A percentile compares a stretch with the other conserved stretches of the same genome.
phyloP scores from a whole-genome alignment of 2,888 invertebrate genomes.

The Trichacis sp. region DNA sequence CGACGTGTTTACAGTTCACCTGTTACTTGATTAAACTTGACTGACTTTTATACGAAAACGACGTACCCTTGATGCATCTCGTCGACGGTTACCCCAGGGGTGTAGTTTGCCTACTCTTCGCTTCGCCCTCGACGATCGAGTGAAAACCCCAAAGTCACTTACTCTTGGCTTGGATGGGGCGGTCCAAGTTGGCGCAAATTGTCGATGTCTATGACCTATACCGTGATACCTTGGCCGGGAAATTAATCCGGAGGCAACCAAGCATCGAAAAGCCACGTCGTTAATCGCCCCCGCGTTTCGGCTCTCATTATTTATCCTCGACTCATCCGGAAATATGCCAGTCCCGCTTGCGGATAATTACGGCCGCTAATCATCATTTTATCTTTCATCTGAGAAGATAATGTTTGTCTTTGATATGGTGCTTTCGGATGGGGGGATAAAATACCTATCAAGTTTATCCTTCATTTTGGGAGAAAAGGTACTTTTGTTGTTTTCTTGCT shows the following conservation, averaged over 20 bases:
- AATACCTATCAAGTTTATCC: too few relatives aligned
- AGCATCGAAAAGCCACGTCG: constrained; percentile 16
- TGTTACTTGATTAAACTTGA: constrained; percentile 63
- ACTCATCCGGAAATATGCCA: background rate
- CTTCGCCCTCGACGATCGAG: constrained; percentile 13
- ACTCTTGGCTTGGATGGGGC: too few relatives aligned
- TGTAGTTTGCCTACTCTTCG: constrained; percentile 53
- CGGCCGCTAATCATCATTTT: background rate
- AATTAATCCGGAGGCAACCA: constrained; percentile 28
- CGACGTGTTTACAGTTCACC: constrained; percentile 28
- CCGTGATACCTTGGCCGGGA: constrained; percentile 9
- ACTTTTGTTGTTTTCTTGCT: too few relatives aligned
- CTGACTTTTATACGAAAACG: constrained; percentile 52
- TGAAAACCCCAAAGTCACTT: constrained; percentile 12
- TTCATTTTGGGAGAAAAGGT: too few relatives aligned
- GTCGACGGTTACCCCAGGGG: constrained; percentile 54
- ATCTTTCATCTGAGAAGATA: too few relatives aligned
- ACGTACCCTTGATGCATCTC: constrained; percentile 49
- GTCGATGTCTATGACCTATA: constrained; percentile 24
- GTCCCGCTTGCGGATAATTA: background rate
- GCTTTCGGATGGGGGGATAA: too few relatives aligned
- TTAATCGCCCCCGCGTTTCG: constrained; percentile 18
- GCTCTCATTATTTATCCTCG: constrained; percentile 10
- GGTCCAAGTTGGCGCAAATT: background rate
- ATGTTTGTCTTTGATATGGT: too few relatives aligned